Base-by-base conservation (phyloP, 64 coral and sea anemone genomes). In the Astreopora myriophthalma region DNA sequence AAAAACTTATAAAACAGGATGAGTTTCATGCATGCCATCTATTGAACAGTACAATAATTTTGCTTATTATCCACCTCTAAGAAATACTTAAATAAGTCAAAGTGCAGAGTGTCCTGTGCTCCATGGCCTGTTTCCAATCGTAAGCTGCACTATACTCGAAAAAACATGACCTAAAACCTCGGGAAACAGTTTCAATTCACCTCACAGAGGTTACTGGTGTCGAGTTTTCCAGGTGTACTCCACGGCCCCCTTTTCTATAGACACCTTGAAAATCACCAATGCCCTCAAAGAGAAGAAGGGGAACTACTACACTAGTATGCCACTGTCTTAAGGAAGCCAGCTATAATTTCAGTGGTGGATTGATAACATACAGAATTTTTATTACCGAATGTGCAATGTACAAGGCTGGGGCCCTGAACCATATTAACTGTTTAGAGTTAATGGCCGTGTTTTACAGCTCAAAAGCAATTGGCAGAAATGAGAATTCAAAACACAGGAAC, bases 181-280 rank as follows among this genome's bases (percentile, higher is more conserved):
- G n/a, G n/a, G n/a, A n/a, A n/a, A n/a, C n/a, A n/a, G n/a, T n/a
- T n/a, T n/a, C n/a, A n/a, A n/a, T n/a, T n/a, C n/a, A 94, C 1
- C 25, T 94, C 3, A 86, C 92, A 61, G 28, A 40, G 14, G 8
- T 94, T 94, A 8, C 46, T 94, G 2, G 85, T 88, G 25, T 87
- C 92, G 5, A 89, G 73, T 65, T 89, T 89, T 40, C 73, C 87
- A n/a, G n/a, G n/a, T n/a, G n/a, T n/a, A n/a, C n/a, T n/a, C n/a
- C n/a, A n/a, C n/a, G n/a, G n/a, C n/a, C n/a, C n/a, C n/a, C n/a
- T n/a, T n/a, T n/a, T n/a, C n/a, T n/a, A n/a, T n/a, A n/a, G n/a
- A n/a, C n/a, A n/a, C n/a, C n/a, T n/a, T n/a, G 76, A 91, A 30
- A 70, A 42, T 69, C 76, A 80, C 37, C 88, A 88, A 30, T 94